Evolutionary conservation across 2,797 vertebrate species (phyloP).

Genomic region (Microtus californicus): DNA sequence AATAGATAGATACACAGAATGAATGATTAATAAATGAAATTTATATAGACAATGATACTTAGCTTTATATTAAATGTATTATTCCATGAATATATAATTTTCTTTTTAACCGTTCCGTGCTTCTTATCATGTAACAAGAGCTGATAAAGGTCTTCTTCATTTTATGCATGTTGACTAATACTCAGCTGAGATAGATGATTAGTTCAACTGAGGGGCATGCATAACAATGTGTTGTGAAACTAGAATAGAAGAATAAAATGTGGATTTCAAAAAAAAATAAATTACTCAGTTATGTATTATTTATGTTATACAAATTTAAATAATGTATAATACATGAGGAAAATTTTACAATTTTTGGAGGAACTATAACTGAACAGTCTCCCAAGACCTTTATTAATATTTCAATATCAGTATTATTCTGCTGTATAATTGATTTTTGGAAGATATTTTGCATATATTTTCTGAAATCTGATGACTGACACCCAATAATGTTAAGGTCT

Average conservation of each 20-base stretch:
- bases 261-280: constrained; percentile 87
- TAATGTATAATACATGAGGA: constrained; percentile 88
- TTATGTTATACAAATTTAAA: constrained; percentile 88
- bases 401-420: constrained; percentile 85
- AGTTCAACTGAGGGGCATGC: constrained; percentile 76
- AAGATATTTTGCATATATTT: constrained; percentile 83
- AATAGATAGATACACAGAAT: background rate
- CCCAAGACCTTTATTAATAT: constrained; percentile 87
- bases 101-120: constrained; percentile 52
- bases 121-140: constrained; percentile 56
- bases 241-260: constrained; percentile 81
- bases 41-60: background rate
- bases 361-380: constrained; percentile 85
- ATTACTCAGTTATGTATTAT: constrained; percentile 87
- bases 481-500: constrained; percentile 63
- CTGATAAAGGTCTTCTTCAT: constrained; percentile 57
- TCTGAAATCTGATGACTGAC: constrained; percentile 79
- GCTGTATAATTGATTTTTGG: constrained; percentile 87
- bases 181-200: constrained; percentile 73
- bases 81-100: background rate
- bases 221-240: constrained; percentile 81
- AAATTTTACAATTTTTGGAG: constrained; percentile 87
- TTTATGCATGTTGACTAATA: constrained; percentile 74
- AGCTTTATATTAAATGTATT: background rate
- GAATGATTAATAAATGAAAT: background rate